Evolutionary conservation across 2,113 vertebrate species (phyloP).

Genomic region (Anolis carolinensis): DNA sequence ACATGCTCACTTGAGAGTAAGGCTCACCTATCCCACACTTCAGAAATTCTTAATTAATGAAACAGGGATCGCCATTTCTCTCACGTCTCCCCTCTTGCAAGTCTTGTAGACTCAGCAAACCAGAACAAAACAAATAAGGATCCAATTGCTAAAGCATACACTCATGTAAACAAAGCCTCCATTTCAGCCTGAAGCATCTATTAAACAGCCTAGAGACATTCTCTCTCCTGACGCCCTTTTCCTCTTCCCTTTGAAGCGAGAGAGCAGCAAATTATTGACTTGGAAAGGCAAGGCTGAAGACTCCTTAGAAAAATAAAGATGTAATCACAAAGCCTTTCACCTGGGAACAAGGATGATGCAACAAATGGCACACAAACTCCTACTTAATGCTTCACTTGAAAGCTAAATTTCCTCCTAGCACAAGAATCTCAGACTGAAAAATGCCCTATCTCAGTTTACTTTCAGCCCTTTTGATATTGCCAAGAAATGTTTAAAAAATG

Average conservation of each 20-base stretch:
- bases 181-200: neutral
- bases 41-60: neutral
- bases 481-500: neutral
- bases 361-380: neutral
- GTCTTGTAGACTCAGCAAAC: neutral
- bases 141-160: neutral
- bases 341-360: neutral
- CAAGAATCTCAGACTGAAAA: neutral
- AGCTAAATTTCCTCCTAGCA: neutral
- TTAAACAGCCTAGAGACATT: neutral
- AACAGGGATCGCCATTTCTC: neutral
- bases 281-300: neutral
- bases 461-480: neutral
- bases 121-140: neutral
- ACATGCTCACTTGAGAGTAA: neutral
- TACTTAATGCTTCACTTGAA: neutral
- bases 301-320: constrained; percentile 2
- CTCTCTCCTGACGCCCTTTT: neutral
- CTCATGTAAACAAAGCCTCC: neutral
- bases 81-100: neutral
- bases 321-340: constrained; percentile 12
- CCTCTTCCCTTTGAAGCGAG: neutral
- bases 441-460: neutral
- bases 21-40: neutral
- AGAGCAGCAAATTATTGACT: neutral